These are phyloP conservation scores for Caenorhabditis virilis DNA, from an alignment of 2,888 invertebrate species.

Conservation along the genomic window DNA sequence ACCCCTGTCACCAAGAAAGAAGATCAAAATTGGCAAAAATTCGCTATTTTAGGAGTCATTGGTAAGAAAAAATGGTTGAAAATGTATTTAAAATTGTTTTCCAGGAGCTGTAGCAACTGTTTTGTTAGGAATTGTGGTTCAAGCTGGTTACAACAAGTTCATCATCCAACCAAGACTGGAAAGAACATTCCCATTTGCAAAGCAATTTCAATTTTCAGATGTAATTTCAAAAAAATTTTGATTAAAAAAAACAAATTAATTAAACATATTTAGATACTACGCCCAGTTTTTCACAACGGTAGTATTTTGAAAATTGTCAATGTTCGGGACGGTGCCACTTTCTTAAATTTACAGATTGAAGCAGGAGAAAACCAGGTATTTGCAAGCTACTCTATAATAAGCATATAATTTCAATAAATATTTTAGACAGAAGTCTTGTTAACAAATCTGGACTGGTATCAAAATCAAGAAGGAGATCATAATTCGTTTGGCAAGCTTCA, in stretches of 20 bases:
- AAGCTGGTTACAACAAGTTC: constrained; percentile 2
- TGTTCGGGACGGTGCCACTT: neutral
- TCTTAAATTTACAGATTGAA: neutral
- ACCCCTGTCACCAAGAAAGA: neutral
- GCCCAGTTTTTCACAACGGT: too few relatives aligned
- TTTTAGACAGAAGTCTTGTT: neutral
- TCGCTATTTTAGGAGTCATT: neutral
- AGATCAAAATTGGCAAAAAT: neutral
- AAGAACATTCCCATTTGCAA: constrained; percentile 9
- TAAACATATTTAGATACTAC: neutral
- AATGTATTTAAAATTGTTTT: neutral
- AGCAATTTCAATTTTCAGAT: neutral
- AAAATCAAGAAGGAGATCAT: constrained; percentile 1
- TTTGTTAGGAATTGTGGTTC: neutral
- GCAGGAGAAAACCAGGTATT: neutral
- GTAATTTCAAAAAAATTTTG: too few relatives aligned
- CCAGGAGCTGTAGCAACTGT: neutral
- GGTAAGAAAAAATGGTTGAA: neutral
- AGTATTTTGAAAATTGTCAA: too few relatives aligned
- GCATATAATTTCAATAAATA: neutral
- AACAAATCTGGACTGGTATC: neutral
- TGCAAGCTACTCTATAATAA: neutral
- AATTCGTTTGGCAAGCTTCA: neutral
- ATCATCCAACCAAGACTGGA: constrained; percentile 15
- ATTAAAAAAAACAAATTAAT: too few relatives aligned